phyloP scores from a whole-genome alignment of 2,888 invertebrate species.

The Epicampocera succincta region DNA sequence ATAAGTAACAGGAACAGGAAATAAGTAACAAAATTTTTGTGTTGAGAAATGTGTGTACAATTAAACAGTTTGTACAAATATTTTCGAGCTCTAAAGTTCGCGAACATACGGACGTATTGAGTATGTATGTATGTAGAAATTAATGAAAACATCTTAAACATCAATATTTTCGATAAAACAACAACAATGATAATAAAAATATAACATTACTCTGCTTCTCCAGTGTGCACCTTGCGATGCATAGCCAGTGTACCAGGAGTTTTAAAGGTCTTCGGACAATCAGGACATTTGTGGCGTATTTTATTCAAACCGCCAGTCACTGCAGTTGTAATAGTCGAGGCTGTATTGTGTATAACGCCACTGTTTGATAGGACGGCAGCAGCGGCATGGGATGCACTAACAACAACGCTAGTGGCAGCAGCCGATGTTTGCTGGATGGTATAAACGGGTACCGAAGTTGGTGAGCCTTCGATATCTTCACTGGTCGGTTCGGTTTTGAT shows the following conservation, averaged over 20 bases:
- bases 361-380: conserved; percentile 67
- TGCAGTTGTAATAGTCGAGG: conserved; percentile 69
- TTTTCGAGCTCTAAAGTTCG: too few species aligned
- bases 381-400: conserved; percentile 67
- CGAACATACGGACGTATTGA: too few species aligned
- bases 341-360: conserved; percentile 50
- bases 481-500: conserved; percentile 79
- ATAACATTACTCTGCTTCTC: conserved; percentile 81
- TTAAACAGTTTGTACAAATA: too few species aligned
- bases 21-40: too few species aligned
- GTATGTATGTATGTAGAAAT: conserved; percentile 1
- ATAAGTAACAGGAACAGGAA: too few species aligned
- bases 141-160: conserved; percentile 12
- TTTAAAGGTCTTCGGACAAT: conserved; percentile 81
- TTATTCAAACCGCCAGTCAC: conserved; percentile 72
- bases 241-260: conserved; percentile 80
- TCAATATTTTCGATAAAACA: conserved; percentile 29
- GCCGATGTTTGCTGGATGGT: conserved; percentile 75
- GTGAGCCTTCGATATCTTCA: conserved; percentile 73
- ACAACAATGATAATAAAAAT: conserved; percentile 66
- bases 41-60: too few species aligned
- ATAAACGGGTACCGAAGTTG: conserved; percentile 77
- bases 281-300: conserved; percentile 80
- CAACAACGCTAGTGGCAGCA: conserved; percentile 70
- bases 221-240: conserved; percentile 80